These are phyloP conservation scores for Tachina grossa DNA, from an alignment of 2,888 invertebrate species.

Conservation along the genomic window DNA sequence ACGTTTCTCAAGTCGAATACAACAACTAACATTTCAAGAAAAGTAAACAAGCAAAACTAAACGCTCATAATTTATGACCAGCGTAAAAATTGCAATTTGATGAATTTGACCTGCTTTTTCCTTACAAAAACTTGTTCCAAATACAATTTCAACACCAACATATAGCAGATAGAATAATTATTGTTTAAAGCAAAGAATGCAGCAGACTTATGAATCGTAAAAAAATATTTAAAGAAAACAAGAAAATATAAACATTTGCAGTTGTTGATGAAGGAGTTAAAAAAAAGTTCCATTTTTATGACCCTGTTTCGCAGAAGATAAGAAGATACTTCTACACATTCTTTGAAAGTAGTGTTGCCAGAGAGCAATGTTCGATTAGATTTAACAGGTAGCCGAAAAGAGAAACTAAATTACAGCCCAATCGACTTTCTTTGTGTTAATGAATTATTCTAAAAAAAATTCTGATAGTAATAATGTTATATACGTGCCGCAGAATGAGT, in stretches of 20 bases:
- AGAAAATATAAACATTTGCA: slow-evolving; percentile 1
- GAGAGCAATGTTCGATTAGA: no score
- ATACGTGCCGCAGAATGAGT: no score
- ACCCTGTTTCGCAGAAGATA: slow-evolving; percentile 60
- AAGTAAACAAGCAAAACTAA: slow-evolving; percentile 5
- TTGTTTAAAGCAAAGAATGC: slow-evolving; percentile 13
- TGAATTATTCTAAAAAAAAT: no score
- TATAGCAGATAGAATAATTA: slow-evolving; percentile 20
- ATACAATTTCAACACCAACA: not conserved
- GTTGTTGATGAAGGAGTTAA: slow-evolving; percentile 58
- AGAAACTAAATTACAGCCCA: no score
- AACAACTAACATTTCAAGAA: slow-evolving; percentile 30
- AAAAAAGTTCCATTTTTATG: slow-evolving; percentile 54
- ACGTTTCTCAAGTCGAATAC: slow-evolving; percentile 28
- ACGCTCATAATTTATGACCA: slow-evolving; percentile 66
- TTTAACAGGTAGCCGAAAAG: no score
- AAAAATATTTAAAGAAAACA: slow-evolving; percentile 37
- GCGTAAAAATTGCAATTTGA: slow-evolving; percentile 70
- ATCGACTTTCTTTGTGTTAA: no score
- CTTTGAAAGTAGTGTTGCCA: not conserved
- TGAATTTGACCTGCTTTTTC: slow-evolving; percentile 69
- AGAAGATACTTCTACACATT: slow-evolving; percentile 13
- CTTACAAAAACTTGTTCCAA: not conserved
- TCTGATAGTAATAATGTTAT: no score
- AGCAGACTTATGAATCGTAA: slow-evolving; percentile 26